phyloP scores from a whole-genome alignment of 2,888 invertebrate genomes.

The Acanthosepion esculentum region DNA sequence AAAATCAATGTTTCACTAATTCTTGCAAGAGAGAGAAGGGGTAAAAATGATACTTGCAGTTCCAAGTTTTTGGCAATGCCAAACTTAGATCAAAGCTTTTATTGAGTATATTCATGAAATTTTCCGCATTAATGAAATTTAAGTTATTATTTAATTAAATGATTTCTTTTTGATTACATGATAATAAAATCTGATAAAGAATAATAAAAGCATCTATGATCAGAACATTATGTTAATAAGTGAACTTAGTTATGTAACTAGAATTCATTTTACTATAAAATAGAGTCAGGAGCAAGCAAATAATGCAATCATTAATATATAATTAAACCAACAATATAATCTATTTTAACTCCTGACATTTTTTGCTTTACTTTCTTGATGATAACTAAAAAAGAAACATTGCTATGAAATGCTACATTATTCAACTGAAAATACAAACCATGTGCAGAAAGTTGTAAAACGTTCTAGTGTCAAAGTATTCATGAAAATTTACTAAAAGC shows the following conservation, averaged over 20 bases:
- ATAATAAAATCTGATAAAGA: not conserved
- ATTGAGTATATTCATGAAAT: not conserved
- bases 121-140: not conserved
- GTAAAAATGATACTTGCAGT: no score
- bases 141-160: not conserved
- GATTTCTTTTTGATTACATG: not conserved
- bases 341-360: not conserved
- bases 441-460: not conserved
- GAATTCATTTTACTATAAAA: no score
- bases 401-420: not conserved
- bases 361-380: not conserved
- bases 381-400: not conserved
- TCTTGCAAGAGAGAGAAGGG: no score
- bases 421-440: not conserved
- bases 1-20: no score
- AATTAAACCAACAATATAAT: not conserved
- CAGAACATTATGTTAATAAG: no score
- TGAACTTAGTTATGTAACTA: no score
- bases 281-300: no score
- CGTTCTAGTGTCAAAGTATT: not conserved
- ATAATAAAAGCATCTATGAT: not conserved
- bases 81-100: no score
- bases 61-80: no score
- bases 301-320: no score
- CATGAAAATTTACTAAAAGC: slow-evolving; percentile 36